These are phyloP conservation scores for Crotophaga sulcirostris DNA, from an alignment of 2,113 vertebrate genomes.

Conservation along the genomic window DNA sequence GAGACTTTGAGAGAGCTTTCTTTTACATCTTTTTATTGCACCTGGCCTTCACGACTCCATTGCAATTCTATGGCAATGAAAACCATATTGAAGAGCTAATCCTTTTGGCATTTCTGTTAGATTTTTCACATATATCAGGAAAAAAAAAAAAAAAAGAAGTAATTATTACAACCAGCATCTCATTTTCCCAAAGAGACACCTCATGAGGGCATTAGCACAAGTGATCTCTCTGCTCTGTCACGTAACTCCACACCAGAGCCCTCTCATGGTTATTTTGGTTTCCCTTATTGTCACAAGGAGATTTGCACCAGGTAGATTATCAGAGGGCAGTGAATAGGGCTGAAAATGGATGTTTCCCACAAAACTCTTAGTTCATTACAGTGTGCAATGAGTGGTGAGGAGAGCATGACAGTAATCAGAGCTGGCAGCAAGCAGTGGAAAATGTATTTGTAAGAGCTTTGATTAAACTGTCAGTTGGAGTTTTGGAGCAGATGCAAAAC, in stretches of 20 bases:
- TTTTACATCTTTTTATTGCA: too few species aligned
- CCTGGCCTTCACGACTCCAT: background rate
- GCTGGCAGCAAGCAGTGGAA: background rate
- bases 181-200: background rate
- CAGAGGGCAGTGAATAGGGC: background rate
- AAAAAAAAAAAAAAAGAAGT: too few species aligned
- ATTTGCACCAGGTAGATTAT: background rate
- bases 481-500: background rate
- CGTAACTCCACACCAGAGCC: background rate
- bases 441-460: background rate
- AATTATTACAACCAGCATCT: background rate
- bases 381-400: fast-evolving
- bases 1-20: background rate
- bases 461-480: conserved; percentile 11
- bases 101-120: background rate
- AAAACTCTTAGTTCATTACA: background rate
- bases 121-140: background rate
- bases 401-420: background rate
- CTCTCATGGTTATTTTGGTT: background rate
- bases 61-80: background rate
- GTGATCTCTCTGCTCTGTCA: background rate
- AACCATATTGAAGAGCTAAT: background rate
- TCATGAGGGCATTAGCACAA: background rate
- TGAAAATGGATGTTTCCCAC: background rate
- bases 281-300: background rate